Conservation (phyloP, 2,113 vertebrate genomes). For the Daphoenositta chrysoptera region DNA sequence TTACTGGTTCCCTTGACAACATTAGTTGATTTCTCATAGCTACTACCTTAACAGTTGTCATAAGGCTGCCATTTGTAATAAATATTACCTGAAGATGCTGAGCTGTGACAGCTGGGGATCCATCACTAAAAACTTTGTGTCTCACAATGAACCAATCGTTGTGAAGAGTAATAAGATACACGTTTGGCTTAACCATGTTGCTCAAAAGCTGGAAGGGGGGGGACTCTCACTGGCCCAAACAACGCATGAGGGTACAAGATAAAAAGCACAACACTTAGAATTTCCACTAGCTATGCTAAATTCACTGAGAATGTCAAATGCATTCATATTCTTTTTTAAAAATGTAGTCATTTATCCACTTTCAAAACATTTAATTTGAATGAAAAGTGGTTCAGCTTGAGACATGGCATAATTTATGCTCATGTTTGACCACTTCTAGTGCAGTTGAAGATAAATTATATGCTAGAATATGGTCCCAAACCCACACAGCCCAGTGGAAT, state of each 20-base stretch:
- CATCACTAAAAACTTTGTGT: neutral
- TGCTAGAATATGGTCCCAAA: neutral
- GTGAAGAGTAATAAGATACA: neutral
- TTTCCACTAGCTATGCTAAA: neutral
- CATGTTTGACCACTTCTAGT: neutral
- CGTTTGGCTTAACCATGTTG: neutral
- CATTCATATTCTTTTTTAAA: neutral
- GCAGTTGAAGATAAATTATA: neutral
- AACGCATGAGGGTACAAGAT: neutral
- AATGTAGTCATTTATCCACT: neutral
- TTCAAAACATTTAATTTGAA: neutral
- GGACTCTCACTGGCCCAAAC: neutral
- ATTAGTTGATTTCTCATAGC: neutral
- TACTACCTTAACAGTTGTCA: neutral
- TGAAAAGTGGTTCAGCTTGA: neutral
- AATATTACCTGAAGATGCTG: neutral
- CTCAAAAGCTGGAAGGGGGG: neutral
- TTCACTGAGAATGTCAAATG: neutral
- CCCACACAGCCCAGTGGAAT: neutral
- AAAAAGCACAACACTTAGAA: neutral
- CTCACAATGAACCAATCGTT: neutral
- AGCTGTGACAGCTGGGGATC: neutral
- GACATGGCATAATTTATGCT: neutral
- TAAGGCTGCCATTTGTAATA: neutral
- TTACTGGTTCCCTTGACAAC: neutral